Evolutionary conservation across 2,797 vertebrate genomes (phyloP).

Genomic region (Chaetophractus vellerosus): DNA sequence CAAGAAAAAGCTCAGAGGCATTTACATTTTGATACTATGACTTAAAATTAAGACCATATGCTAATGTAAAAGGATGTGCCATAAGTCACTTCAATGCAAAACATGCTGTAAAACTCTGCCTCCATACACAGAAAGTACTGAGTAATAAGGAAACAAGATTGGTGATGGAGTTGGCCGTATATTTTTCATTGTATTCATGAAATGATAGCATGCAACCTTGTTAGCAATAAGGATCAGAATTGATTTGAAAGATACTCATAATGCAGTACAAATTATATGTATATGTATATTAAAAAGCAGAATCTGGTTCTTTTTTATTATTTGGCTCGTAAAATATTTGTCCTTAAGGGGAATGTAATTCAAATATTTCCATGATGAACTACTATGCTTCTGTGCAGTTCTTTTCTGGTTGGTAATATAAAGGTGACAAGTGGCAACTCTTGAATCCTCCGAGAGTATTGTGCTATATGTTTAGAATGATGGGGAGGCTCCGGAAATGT

Average conservation of each 20-base stretch:
- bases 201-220: constrained; percentile 29
- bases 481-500: constrained; percentile 63
- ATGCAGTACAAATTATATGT: constrained; percentile 42
- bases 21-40: constrained; percentile 64
- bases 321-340: constrained; percentile 58
- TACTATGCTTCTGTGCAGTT: constrained; percentile 55
- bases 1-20: not conserved
- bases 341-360: constrained; percentile 69
- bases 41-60: constrained; percentile 36
- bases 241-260: constrained; percentile 58
- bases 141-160: constrained; percentile 58
- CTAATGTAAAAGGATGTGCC: not conserved
- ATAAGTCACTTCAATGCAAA: constrained; percentile 59
- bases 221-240: constrained; percentile 58
- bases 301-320: constrained; percentile 62
- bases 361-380: constrained; percentile 78
- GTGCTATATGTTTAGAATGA: not conserved
- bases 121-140: constrained; percentile 36
- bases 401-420: constrained; percentile 80
- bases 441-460: constrained; percentile 75
- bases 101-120: constrained; percentile 31
- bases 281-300: constrained; percentile 54
- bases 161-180: not conserved
- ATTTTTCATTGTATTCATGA: constrained; percentile 56
- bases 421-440: constrained; percentile 77